Percentiles rank a stretch among this genome's conserved stretches.
phyloP scores from a whole-genome alignment of 1,140 invertebrate genomes.

The Oedothorax gibbosus region DNA sequence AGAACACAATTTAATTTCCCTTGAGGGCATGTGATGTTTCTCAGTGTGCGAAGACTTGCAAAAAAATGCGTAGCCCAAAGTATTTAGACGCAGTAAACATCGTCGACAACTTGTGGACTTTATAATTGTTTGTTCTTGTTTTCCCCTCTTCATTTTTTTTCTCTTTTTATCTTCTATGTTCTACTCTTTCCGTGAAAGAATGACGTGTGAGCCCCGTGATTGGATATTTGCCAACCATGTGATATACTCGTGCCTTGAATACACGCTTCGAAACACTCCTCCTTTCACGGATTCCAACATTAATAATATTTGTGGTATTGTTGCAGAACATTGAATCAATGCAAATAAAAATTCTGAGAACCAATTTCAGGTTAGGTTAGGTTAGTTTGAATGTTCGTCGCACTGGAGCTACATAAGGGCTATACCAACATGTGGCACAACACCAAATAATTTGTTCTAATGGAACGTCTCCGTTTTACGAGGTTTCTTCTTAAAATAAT shows the following conservation, averaged over 20 bases:
- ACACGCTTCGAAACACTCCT: not conserved
- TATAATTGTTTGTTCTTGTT: slow-evolving; percentile 51
- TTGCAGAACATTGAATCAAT: too few species aligned
- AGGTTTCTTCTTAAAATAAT: too few species aligned
- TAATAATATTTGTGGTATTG: too few species aligned
- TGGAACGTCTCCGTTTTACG: too few species aligned
- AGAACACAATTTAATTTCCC: not conserved
- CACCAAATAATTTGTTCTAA: too few species aligned
- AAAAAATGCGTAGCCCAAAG: slow-evolving; percentile 33
- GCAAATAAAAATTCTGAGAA: too few species aligned
- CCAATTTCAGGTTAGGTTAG: too few species aligned
- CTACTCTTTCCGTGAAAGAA: slow-evolving; percentile 16
- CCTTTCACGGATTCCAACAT: not conserved
- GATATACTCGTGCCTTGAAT: slow-evolving; percentile 46
- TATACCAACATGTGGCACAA: too few species aligned
- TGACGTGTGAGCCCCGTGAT: slow-evolving; percentile 47
- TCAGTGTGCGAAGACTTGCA: not conserved
- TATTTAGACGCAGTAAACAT: slow-evolving; percentile 31
- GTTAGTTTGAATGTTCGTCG: too few species aligned
- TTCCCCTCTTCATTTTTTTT: slow-evolving; percentile 21
- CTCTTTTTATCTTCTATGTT: slow-evolving; percentile 18
- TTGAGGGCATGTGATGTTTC: not conserved
- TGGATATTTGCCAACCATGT: slow-evolving; percentile 33
- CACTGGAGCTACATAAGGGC: too few species aligned
- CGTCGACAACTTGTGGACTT: slow-evolving; percentile 45